Percentiles rank a stretch among this genome's conserved stretches.
Evolutionary conservation across 2,113 vertebrate genomes (phyloP).

Genomic region (Oreochromis tanganicae): DNA sequence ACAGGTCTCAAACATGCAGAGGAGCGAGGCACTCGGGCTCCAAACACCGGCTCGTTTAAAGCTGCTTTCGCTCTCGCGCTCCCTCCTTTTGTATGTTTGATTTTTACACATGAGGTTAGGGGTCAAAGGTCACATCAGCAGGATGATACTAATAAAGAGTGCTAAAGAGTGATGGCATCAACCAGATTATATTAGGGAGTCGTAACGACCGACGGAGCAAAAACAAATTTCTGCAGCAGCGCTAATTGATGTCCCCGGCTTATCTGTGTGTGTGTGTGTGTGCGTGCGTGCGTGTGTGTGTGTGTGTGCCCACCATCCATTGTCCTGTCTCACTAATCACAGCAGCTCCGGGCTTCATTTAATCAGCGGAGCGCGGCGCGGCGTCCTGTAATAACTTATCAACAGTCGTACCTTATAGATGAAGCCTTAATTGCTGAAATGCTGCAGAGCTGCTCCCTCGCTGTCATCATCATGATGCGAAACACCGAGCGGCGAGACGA

Average conservation of each 20-base stretch:
- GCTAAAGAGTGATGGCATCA: not conserved
- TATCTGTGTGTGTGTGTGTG: not conserved
- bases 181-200: not conserved
- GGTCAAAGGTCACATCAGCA: not conserved
- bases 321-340: slow-evolving; percentile 56
- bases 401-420: slow-evolving; percentile 30
- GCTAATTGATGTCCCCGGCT: not conserved
- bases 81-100: not conserved
- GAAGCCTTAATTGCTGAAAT: slow-evolving; percentile 28
- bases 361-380: slow-evolving; percentile 19
- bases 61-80: not conserved
- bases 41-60: not conserved
- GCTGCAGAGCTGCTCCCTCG: not conserved
- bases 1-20: not conserved
- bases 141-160: not conserved
- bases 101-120: not conserved
- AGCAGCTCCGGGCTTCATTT: slow-evolving; percentile 39
- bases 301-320: slow-evolving; percentile 2
- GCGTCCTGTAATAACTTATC: slow-evolving; percentile 43
- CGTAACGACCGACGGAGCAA: not conserved
- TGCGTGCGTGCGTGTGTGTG: not conserved
- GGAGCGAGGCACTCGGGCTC: not conserved
- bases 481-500: not conserved
- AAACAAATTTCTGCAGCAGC: slow-evolving; percentile 1
- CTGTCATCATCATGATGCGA: not conserved